Evolutionary conservation across 1,140 invertebrate genomes (phyloP).

Genomic region (Papilio helenus): DNA sequence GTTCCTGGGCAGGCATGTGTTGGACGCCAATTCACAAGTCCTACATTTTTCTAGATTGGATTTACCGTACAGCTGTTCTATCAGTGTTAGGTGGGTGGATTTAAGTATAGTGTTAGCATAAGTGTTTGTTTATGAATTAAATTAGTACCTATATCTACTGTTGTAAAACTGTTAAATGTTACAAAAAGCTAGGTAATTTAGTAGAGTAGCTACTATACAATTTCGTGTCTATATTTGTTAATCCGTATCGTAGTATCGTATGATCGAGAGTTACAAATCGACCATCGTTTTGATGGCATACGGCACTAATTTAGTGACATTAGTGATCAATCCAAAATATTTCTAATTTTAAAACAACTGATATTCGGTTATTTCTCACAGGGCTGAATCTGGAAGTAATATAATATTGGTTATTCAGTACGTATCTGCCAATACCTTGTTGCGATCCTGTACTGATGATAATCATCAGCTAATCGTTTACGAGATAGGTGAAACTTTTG

Average conservation of each 20-base stretch:
- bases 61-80: conserved; percentile 69
- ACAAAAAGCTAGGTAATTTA: too few species aligned
- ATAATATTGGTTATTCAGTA: conserved; percentile 69
- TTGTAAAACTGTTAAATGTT: too few species aligned
- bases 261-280: too few species aligned
- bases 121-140: too few species aligned
- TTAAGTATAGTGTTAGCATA: too few species aligned
- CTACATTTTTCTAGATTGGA: conserved; percentile 65
- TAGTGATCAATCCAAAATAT: background rate
- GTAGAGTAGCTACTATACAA: too few species aligned
- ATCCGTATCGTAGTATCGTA: too few species aligned
- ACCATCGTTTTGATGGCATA: background rate
- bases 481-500: conserved; percentile 68
- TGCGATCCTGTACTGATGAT: conserved; percentile 49
- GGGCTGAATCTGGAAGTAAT: conserved; percentile 66
- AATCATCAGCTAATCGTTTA: conserved; percentile 63
- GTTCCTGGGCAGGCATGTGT: conserved; percentile 63
- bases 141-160: too few species aligned
- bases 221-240: too few species aligned
- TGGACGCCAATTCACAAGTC: conserved; percentile 61
- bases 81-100: conserved; percentile 66
- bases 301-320: background rate
- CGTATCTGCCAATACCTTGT: conserved; percentile 45
- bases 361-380: conserved; percentile 39
- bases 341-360: background rate